Percentiles rank a stretch among this genome's conserved stretches.
Conservation (phyloP, 2,888 invertebrate species). For the Trichopria drosophilae region DNA sequence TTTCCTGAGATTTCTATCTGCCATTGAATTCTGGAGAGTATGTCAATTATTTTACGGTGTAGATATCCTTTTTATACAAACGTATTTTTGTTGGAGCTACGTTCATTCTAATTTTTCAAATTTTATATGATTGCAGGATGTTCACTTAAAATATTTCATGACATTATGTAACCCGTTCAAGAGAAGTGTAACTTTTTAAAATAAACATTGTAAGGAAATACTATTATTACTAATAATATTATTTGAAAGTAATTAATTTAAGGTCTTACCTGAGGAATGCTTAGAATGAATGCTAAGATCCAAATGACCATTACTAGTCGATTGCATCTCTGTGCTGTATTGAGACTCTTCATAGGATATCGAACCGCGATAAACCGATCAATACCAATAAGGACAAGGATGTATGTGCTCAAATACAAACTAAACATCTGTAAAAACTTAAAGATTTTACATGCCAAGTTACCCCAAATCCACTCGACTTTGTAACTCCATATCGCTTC, state of each 20-base stretch:
- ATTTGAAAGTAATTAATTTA: neutral
- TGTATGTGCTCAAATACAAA: constrained; percentile 79
- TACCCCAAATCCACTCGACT: constrained; percentile 80
- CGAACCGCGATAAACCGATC: constrained; percentile 81
- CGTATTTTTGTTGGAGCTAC: too few relatives aligned
- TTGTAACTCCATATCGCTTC: constrained; percentile 81
- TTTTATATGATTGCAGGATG: too few relatives aligned
- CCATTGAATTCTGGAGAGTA: too few relatives aligned
- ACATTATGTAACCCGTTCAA: too few relatives aligned
- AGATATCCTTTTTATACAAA: too few relatives aligned
- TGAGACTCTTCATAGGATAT: constrained; percentile 72
- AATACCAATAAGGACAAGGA: constrained; percentile 79
- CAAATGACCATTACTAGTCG: constrained; percentile 72
- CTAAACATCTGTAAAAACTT: constrained; percentile 83
- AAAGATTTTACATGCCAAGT: constrained; percentile 75
- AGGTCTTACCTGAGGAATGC: constrained; percentile 77
- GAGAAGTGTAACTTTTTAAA: too few relatives aligned
- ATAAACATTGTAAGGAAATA: too few relatives aligned
- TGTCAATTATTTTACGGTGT: too few relatives aligned
- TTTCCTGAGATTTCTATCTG: too few relatives aligned
- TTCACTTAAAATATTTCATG: too few relatives aligned
- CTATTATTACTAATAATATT: too few relatives aligned
- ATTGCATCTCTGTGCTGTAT: constrained; percentile 69
- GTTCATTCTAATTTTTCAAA: too few relatives aligned
- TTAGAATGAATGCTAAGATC: constrained; percentile 72